Percentiles rank a stretch among this genome's conserved stretches.
Conservation (phyloP, 2,888 invertebrate species). For the Melinopterus prodromus region DNA sequence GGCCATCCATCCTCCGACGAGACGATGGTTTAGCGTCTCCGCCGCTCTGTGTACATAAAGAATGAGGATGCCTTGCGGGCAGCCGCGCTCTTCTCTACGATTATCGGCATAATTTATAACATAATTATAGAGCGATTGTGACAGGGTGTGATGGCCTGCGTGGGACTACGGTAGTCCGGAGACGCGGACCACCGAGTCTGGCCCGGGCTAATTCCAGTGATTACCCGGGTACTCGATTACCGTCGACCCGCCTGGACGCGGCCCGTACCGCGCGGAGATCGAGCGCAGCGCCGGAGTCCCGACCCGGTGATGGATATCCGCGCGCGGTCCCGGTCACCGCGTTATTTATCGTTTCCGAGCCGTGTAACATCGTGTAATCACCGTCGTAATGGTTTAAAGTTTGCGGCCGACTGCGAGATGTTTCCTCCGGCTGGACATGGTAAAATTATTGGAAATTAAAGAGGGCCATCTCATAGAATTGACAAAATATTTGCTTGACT, state of each 20-base stretch:
- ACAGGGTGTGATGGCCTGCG: conserved; percentile 59
- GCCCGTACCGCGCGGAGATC: not conserved
- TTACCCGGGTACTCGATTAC: conserved; percentile 61
- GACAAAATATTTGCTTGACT: no score
- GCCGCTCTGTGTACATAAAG: not conserved
- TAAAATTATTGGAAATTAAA: no score
- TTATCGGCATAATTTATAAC: conserved; percentile 61
- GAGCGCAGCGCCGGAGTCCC: conserved; percentile 9
- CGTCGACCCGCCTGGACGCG: conserved; percentile 45
- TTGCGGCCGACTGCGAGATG: not conserved
- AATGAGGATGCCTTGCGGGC: conserved; percentile 44
- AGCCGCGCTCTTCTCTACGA: conserved; percentile 51
- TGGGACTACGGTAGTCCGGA: conserved; percentile 58
- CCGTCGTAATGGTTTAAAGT: conserved; percentile 41
- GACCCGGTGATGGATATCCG: conserved; percentile 50
- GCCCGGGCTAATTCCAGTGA: conserved; percentile 67
- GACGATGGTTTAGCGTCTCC: not conserved
- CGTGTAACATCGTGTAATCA: conserved; percentile 46
- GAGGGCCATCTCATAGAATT: no score
- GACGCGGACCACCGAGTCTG: conserved; percentile 63
- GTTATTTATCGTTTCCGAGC: conserved; percentile 45
- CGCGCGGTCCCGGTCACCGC: conserved; percentile 42
- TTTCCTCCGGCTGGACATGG: not conserved
- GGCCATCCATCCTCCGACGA: conserved; percentile 47
- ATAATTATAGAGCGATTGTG: conserved; percentile 61